Evolutionary conservation across 1,140 invertebrate genomes (phyloP).

Genomic region (Cotesia vestalis): DNA sequence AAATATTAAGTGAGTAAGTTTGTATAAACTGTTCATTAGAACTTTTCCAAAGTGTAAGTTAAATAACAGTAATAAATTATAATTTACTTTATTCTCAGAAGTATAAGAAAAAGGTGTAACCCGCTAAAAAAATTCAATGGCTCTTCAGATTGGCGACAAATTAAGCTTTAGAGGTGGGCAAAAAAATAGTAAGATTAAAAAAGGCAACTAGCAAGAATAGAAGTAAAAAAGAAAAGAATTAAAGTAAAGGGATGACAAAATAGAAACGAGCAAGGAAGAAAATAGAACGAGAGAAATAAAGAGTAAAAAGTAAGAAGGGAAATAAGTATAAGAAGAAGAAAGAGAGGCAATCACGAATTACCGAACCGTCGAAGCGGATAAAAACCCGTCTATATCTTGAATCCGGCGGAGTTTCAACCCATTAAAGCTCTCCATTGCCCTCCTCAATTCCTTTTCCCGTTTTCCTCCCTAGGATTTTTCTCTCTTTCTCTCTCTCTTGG

Average conservation of each 20-base stretch:
- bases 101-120: constrained; percentile 11
- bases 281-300: not conserved
- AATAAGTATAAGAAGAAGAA: constrained; percentile 36
- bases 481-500: not conserved
- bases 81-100: constrained; percentile 1
- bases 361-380: constrained; percentile 48
- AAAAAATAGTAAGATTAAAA: too few relatives aligned
- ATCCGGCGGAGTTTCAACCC: constrained; percentile 47
- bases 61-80: not conserved
- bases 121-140: constrained; percentile 29
- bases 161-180: constrained; percentile 32
- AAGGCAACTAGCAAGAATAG: not conserved
- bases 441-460: constrained; percentile 31
- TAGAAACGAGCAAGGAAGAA: not conserved
- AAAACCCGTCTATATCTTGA: constrained; percentile 49
- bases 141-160: constrained; percentile 42
- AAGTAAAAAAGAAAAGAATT: constrained; percentile 26
- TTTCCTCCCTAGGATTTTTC: not conserved
- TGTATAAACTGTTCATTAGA: too few relatives aligned
- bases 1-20: too few relatives aligned
- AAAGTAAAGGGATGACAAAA: not conserved
- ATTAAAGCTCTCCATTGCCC: constrained; percentile 48
- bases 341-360: constrained; percentile 47
- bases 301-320: constrained; percentile 21
- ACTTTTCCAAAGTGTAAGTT: too few relatives aligned